Evolutionary conservation across 1,140 invertebrate genomes (phyloP).

Genomic region (Achroia grisella): DNA sequence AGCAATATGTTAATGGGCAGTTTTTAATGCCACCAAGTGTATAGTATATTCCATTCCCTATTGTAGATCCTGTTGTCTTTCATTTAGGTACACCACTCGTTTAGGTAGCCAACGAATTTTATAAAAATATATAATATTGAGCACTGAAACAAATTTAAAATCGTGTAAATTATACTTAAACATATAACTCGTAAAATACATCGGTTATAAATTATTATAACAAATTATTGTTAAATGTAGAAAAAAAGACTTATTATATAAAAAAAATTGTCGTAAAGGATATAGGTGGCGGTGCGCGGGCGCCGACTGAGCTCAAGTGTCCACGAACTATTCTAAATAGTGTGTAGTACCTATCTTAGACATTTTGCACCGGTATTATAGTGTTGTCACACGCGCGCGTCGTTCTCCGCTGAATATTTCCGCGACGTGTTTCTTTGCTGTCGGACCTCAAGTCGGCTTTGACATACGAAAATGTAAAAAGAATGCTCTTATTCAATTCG

Average conservation of each 20-base stretch:
- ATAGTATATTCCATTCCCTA: conserved; percentile 54
- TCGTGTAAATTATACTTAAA: conserved; percentile 53
- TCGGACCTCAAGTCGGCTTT: background rate
- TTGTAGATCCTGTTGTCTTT: conserved; percentile 51
- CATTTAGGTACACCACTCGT: conserved; percentile 49
- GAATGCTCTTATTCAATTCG: no score
- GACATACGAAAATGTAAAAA: background rate
- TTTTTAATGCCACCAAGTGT: conserved; percentile 22
- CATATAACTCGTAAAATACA: conserved; percentile 36
- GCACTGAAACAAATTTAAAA: conserved; percentile 63
- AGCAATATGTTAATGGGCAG: background rate
- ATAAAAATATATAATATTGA: conserved; percentile 54
- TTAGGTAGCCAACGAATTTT: conserved; percentile 72
- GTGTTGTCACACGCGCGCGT: conserved; percentile 38
- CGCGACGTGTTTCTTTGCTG: background rate
- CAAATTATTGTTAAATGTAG: conserved; percentile 64
- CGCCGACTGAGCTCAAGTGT: conserved; percentile 34
- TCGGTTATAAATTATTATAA: conserved; percentile 48
- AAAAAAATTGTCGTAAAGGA: conserved; percentile 23
- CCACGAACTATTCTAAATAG: conserved; percentile 66
- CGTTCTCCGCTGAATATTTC: conserved; percentile 5
- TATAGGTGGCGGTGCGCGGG: conserved; percentile 21
- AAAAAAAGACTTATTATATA: conserved; percentile 54
- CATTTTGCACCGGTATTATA: conserved; percentile 66
- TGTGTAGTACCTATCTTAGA: conserved; percentile 58